Percentiles rank a stretch among this genome's conserved stretches.
Evolutionary conservation across 2,113 vertebrate species (phyloP).

Genomic region (Numida meleagris): DNA sequence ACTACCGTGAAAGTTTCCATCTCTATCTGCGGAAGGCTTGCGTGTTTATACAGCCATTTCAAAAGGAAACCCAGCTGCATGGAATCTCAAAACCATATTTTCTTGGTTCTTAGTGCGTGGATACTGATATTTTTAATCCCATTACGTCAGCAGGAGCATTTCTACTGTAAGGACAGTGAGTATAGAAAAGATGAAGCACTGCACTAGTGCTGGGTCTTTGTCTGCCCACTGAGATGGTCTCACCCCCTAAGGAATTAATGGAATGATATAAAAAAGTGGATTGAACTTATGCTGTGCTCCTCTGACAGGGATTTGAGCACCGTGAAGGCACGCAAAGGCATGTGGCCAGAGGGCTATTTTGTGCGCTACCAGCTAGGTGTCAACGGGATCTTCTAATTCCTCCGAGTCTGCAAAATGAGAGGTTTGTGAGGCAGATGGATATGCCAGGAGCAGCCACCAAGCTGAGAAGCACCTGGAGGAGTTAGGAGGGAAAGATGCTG

Average conservation of each 20-base stretch:
- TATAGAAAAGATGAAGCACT: not conserved
- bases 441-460: not conserved
- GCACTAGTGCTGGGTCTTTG: not conserved
- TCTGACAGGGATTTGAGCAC: not conserved
- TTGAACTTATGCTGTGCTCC: not conserved
- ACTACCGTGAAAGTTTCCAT: not conserved
- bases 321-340: not conserved
- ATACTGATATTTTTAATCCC: conserved; percentile 1
- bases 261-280: not conserved
- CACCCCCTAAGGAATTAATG: not conserved
- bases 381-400: not conserved
- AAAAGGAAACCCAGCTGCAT: not conserved
- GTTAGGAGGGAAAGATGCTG: not conserved
- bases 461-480: not conserved
- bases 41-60: not conserved
- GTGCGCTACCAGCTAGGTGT: not conserved
- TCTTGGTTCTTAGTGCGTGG: conserved; percentile 2
- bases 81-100: not conserved
- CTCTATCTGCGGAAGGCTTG: not conserved
- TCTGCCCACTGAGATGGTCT: not conserved
- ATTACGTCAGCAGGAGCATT: conserved; percentile 10
- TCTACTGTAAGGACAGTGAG: not conserved
- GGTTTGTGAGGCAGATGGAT: not conserved
- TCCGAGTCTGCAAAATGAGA: not conserved
- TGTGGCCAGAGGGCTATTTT: not conserved